Evolutionary conservation across 1,140 invertebrate genomes (phyloP).

Genomic region (Amyelois transitella): DNA sequence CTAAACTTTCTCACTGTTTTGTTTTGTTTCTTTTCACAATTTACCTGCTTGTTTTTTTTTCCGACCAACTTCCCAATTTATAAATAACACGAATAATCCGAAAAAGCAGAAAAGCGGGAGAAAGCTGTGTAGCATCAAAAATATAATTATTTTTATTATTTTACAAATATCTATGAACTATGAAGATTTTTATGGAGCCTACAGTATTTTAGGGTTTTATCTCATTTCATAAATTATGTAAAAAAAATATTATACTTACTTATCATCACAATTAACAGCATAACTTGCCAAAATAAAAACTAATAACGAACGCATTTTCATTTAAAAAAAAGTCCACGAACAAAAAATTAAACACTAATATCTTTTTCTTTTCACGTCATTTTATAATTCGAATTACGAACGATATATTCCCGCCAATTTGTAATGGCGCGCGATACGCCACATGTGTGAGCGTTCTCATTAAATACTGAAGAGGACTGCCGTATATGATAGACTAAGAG

Average conservation of each 20-base stretch:
- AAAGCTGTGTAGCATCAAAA: no score
- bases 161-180: no score
- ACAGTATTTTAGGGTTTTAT: no score
- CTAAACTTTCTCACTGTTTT: no score
- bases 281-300: slow-evolving; percentile 39
- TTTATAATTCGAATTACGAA: not conserved
- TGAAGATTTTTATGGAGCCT: no score
- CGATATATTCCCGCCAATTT: not conserved
- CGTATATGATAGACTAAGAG: not conserved
- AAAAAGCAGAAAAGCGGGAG: no score
- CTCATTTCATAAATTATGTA: no score
- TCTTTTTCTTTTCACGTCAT: not conserved
- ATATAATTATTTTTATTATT: no score
- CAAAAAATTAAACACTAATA: slow-evolving; percentile 6
- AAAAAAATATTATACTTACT: not conserved
- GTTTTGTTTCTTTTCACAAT: no score
- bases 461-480: not conserved
- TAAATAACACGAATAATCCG: no score
- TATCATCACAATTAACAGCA: slow-evolving; percentile 46
- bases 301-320: slow-evolving; percentile 36
- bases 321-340: slow-evolving; percentile 1
- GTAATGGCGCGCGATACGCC: not conserved
- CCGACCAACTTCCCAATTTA: no score
- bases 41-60: no score
- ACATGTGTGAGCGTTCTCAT: not conserved